phyloP scores from a whole-genome alignment of 2,797 vertebrate genomes.

The Rhinoraja longicauda region DNA sequence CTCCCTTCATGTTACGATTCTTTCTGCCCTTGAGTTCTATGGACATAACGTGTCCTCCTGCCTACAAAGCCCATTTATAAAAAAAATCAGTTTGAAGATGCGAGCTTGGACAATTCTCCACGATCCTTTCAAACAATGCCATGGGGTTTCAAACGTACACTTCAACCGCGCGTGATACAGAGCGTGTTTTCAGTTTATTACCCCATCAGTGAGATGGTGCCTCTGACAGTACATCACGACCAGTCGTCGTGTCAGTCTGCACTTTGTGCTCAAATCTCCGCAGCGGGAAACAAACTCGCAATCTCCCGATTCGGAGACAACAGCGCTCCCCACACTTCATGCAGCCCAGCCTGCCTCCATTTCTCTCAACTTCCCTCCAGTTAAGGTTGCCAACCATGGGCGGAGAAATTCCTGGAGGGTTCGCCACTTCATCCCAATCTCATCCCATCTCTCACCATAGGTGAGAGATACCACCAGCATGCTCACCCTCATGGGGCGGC shows the following conservation, averaged over 20 bases:
- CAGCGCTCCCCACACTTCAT: no score
- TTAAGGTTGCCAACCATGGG: neutral
- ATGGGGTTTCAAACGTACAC: no score
- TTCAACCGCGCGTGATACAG: neutral
- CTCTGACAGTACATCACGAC: neutral
- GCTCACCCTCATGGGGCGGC: neutral
- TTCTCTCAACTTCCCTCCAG: neutral
- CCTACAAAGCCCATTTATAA: no score
- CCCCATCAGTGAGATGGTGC: no score
- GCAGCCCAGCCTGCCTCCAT: neutral
- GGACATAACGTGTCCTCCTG: neutral
- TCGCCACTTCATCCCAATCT: neutral
- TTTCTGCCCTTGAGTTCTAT: neutral
- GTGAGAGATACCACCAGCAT: neutral
- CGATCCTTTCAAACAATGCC: neutral
- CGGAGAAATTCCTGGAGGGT: neutral
- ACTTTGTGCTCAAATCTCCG: neutral
- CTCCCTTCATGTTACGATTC: neutral
- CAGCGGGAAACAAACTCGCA: neutral
- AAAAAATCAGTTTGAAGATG: no score
- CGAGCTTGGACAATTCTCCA: neutral
- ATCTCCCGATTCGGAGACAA: neutral
- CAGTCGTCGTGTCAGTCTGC: neutral
- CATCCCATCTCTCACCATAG: neutral
- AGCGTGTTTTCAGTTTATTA: neutral